A percentile compares a stretch with the other conserved stretches of the same genome.
Conservation (phyloP, 2,113 vertebrate genomes). For the Zosterops pallidus region DNA sequence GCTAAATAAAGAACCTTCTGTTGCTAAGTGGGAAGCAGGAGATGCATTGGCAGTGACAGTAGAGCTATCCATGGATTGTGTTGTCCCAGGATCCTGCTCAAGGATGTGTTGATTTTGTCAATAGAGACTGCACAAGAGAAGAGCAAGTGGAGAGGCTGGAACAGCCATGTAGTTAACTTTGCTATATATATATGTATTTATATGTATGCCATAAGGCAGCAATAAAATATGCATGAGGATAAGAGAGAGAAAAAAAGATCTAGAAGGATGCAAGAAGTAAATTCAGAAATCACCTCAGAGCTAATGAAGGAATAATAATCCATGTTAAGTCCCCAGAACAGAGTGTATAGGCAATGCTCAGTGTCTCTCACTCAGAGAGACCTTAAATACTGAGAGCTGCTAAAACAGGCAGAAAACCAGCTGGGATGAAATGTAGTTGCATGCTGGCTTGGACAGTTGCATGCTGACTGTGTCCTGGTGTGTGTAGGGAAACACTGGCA, state of each 20-base stretch:
- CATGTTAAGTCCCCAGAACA: background rate
- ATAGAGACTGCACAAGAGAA: background rate
- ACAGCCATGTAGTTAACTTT: background rate
- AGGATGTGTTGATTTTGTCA: background rate
- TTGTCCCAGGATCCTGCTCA: background rate
- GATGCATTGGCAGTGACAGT: background rate
- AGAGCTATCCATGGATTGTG: background rate
- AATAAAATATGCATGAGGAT: background rate
- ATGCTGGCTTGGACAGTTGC: background rate
- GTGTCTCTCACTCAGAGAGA: background rate
- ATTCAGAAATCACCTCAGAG: background rate
- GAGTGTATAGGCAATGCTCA: background rate
- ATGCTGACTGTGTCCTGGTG: background rate
- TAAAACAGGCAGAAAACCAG: background rate
- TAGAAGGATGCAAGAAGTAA: background rate
- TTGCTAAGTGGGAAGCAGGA: slow-evolving; percentile 21
- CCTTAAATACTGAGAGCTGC: background rate
- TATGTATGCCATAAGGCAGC: background rate
- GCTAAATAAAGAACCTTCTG: slow-evolving; percentile 34
- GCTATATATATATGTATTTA: background rate
- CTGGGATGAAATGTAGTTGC: background rate
- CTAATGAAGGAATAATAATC: background rate
- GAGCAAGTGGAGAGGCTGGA: background rate
- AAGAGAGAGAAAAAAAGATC: background rate
- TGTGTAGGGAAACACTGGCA: background rate